These are phyloP conservation scores for Leptinotarsa juncta DNA, from an alignment of 2,888 invertebrate genomes.

Conservation along the genomic window DNA sequence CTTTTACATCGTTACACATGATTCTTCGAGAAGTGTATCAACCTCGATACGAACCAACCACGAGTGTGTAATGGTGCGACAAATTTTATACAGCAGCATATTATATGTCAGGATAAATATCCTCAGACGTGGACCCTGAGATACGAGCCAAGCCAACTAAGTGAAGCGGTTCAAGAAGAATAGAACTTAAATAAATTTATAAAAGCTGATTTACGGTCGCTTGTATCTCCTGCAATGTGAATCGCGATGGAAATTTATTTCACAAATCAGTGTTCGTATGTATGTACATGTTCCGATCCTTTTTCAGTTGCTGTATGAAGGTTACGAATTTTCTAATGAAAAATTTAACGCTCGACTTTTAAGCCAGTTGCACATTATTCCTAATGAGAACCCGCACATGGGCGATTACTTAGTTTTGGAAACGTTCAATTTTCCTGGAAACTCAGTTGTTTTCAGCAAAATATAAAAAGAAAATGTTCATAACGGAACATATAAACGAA, in stretches of 20 bases:
- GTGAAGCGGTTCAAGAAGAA: constrained; percentile 65
- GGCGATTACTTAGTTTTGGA: too few relatives aligned
- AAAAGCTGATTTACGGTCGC: constrained; percentile 62
- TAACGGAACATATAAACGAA: too few relatives aligned
- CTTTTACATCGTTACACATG: constrained; percentile 30
- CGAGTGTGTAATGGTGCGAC: constrained; percentile 65
- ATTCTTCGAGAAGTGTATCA: constrained; percentile 48
- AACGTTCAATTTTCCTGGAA: too few relatives aligned
- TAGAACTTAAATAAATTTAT: constrained; percentile 64
- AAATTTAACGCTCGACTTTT: too few relatives aligned
- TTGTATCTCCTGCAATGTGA: constrained; percentile 63
- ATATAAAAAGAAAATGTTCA: too few relatives aligned
- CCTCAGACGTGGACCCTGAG: constrained; percentile 61
- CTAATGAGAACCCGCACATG: too few relatives aligned
- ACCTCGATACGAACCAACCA: constrained; percentile 56
- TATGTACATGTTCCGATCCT: constrained; percentile 46
- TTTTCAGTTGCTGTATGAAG: constrained; percentile 18
- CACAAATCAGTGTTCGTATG: constrained; percentile 50
- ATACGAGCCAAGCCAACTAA: constrained; percentile 62
- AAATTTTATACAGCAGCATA: constrained; percentile 66
- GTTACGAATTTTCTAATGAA: too few relatives aligned
- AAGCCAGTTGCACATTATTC: too few relatives aligned
- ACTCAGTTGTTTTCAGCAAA: too few relatives aligned
- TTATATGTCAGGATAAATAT: constrained; percentile 65
- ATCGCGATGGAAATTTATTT: constrained; percentile 62